Percentiles rank a stretch among this genome's conserved stretches.
Evolutionary conservation across 2,113 vertebrate species (phyloP).

Genomic region (Oncorhynchus tshawytscha): DNA sequence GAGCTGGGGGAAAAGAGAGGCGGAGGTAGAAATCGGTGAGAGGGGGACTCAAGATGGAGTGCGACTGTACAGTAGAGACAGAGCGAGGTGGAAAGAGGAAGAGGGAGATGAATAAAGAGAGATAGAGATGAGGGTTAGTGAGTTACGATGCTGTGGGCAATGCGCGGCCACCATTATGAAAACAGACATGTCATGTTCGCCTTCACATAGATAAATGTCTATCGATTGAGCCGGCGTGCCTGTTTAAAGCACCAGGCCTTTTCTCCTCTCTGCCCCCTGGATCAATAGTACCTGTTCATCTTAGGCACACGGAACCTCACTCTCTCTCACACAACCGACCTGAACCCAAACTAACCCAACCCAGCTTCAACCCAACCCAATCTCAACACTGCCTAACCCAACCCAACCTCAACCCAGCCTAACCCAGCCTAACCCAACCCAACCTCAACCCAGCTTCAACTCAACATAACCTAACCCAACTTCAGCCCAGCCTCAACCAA

Average conservation of each 20-base stretch:
- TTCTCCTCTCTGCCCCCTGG: slow-evolving; percentile 25
- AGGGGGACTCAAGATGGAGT: background rate
- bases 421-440: too few species aligned
- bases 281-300: slow-evolving; percentile 41
- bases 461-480: too few species aligned
- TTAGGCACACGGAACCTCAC: slow-evolving; percentile 1
- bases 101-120: too few species aligned
- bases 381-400: too few species aligned
- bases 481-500: too few species aligned
- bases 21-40: slow-evolving; percentile 1
- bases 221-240: slow-evolving; percentile 32
- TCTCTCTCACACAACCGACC: background rate
- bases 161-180: slow-evolving; percentile 35
- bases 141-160: slow-evolving; percentile 21
- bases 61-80: background rate
- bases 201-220: slow-evolving; percentile 32
- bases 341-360: too few species aligned
- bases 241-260: slow-evolving; percentile 9
- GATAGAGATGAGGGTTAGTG: background rate
- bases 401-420: too few species aligned
- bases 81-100: background rate
- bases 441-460: too few species aligned
- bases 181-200: slow-evolving; percentile 30
- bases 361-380: too few species aligned
- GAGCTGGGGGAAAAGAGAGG: background rate